Base-by-base conservation (phyloP, 2,113 vertebrate genomes). In the Percopsis transmontana region DNA sequence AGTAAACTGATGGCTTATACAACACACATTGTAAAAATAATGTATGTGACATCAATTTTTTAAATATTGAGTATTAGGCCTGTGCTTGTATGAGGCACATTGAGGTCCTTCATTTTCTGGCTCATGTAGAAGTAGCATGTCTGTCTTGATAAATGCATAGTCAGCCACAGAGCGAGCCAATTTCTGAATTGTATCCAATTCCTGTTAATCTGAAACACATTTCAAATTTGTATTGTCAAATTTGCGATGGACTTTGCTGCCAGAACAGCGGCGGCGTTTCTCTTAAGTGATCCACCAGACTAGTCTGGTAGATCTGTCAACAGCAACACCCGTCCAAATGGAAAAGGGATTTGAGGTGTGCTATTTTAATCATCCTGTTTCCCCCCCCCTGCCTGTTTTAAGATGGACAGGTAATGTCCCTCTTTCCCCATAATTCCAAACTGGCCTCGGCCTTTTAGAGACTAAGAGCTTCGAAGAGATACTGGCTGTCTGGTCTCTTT, bases 261-360 rank as follows among this genome's bases (percentile, higher is more conserved):
- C 74, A 51, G 54, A 62, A 59, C 60, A 63, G 69, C 73, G 63
- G 39, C 62, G 62, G 24, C 45, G 11, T 0, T 14, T 76, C 60
- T 68, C 20, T 53, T 63, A 79, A 85, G 60, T 77, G 79, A 80
- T 81, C 57, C 59, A 67, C 60, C 84, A 85, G 74, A 67, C 66
- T 47, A 3, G n/a, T 55, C 62, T 52, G 70, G 13, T 62, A 69
- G 57, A 63, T 77, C 64, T 79, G 79, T 81, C 74, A 61, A 66
- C 57, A 57, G 59, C 66, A 61, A 76, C 71, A 66, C 21, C 54
- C 66, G 70, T 77, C 75, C 59, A 72, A 82, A 79, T 62, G 67
- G 79, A 77, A 81, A 84, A 83, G 58, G 40, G 71, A 81, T 84
- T 68, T 74, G 55, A 61, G 23, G 65, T 50, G 41, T 76, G 64